Evolutionary conservation across 2,113 vertebrate genomes (phyloP).

Genomic region (Lepidothrix coronata): DNA sequence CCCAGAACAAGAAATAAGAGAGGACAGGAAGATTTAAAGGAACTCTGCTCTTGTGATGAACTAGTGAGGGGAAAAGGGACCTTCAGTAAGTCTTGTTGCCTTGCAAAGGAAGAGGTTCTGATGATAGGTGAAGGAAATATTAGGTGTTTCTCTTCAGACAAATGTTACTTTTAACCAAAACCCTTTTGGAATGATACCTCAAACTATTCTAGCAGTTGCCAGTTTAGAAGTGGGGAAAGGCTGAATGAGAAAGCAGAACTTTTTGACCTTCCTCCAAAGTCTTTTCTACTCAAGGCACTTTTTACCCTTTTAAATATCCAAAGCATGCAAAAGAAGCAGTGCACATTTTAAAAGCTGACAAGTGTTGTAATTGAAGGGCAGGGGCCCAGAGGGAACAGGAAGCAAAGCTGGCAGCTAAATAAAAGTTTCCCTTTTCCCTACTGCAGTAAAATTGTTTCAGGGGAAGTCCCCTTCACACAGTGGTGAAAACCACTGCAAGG

Average conservation of each 20-base stretch:
- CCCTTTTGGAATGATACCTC: background rate
- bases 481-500: conserved; percentile 18
- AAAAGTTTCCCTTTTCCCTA: conserved; percentile 16
- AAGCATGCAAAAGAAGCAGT: conserved; percentile 18
- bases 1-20: background rate
- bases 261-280: conserved; percentile 26
- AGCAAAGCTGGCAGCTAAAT: conserved; percentile 27
- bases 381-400: conserved; percentile 31
- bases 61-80: background rate
- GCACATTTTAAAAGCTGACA: conserved; percentile 50
- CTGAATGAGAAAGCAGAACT: background rate
- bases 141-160: background rate
- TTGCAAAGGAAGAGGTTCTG: background rate
- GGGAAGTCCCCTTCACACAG: conserved; percentile 1
- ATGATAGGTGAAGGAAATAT: background rate
- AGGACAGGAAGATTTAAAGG: background rate
- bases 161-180: background rate
- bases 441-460: conserved; percentile 1
- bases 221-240: background rate
- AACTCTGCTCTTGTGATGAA: background rate
- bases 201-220: background rate
- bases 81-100: background rate
- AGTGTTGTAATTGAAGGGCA: conserved; percentile 40
- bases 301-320: conserved; percentile 35
- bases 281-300: conserved; percentile 12